Conservation (phyloP, 2,113 vertebrate genomes). For the Planiliza haematocheilus region DNA sequence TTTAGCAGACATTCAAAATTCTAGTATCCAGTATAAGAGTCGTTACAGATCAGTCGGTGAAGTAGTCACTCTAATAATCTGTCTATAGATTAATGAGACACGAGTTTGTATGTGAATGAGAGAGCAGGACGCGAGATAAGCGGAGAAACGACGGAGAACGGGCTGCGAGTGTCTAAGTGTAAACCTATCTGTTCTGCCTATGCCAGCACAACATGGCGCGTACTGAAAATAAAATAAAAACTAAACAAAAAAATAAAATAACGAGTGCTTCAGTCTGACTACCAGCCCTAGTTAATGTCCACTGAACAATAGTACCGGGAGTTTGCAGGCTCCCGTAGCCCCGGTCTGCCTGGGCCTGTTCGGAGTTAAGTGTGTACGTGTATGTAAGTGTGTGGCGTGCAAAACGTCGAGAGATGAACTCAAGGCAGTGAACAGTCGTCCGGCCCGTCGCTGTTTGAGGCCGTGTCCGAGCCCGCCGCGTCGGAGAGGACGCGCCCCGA, state of each 20-base stretch:
- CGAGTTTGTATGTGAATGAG: conserved; percentile 36
- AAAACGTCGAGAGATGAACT: conserved; percentile 58
- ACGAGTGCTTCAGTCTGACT: conserved; percentile 69
- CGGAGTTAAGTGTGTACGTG: conserved; percentile 44
- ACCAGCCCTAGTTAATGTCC: conserved; percentile 63
- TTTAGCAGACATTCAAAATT: conserved; percentile 50
- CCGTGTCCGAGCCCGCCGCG: conserved; percentile 89
- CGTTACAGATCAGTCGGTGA: conserved; percentile 49
- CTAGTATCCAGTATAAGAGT: conserved; percentile 46
- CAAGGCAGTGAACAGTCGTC: conserved; percentile 90
- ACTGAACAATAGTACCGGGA: conserved; percentile 55
- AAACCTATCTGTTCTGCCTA: conserved; percentile 61
- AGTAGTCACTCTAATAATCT: conserved; percentile 39
- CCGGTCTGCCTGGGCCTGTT: conserved; percentile 50
- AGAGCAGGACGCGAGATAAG: conserved; percentile 42
- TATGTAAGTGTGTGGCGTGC: conserved; percentile 23
- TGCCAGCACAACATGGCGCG: conserved; percentile 52
- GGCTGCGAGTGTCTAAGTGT: conserved; percentile 54
- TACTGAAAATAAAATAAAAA: conserved; percentile 30
- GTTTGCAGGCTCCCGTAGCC: conserved; percentile 66
- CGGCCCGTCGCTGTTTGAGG: conserved; percentile 92
- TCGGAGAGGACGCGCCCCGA: conserved; percentile 83
- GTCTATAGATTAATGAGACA: conserved; percentile 47
- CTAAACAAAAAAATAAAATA: conserved; percentile 14
- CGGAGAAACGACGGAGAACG: conserved; percentile 40